Base-by-base conservation (phyloP, 1,140 invertebrate genomes). In the Brachionus angularis region DNA sequence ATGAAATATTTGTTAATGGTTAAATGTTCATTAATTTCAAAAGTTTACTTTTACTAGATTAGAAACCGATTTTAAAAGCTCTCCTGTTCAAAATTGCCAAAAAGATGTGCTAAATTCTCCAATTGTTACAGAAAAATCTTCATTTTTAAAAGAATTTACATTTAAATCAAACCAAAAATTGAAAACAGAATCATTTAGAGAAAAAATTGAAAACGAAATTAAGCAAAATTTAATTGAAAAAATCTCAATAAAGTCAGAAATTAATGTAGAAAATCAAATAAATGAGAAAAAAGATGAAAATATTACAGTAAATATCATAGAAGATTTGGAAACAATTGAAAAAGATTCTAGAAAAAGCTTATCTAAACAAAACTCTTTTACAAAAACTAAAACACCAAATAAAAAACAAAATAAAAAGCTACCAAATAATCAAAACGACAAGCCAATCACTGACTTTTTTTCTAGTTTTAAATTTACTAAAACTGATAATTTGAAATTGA, bases 371-470 rank as follows among this genome's bases (percentile, higher is more conserved):
- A 39, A 10, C 4, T 25, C 12, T 21, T 39, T 39, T 23, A 14
- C 3, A 23, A 53, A 53, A n/a, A 36, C 36, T 25, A 36, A 36
- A 39, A 25, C 14, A 33, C 10, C 31, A 42, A 39, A 39, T 23
- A 58, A 58, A 18, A 33, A 1, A 5, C 21, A 18, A 39, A 58
- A 58, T 39, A 12, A 36, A 58, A 33, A 1, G 10, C n/a, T 18
- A 58, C n/a, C n/a, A n/a, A n/a, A n/a, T n/a, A n/a, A 39, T 18
- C 21, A 27, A 31, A 58, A 36, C n/a, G 39, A 14, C 23, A 58
- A 36, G n/a, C 53, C 53, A 39, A 58, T 58, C 12, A 58, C 33
- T 58, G 53, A 58, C 27, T 58, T 29, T 58, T 58, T 58, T 58
- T 39, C 36, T 39, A 58, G 27, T 42, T 58, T 39, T 27, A 34